Conservation (phyloP, 2,113 vertebrate species). For the Scolopax mira region DNA sequence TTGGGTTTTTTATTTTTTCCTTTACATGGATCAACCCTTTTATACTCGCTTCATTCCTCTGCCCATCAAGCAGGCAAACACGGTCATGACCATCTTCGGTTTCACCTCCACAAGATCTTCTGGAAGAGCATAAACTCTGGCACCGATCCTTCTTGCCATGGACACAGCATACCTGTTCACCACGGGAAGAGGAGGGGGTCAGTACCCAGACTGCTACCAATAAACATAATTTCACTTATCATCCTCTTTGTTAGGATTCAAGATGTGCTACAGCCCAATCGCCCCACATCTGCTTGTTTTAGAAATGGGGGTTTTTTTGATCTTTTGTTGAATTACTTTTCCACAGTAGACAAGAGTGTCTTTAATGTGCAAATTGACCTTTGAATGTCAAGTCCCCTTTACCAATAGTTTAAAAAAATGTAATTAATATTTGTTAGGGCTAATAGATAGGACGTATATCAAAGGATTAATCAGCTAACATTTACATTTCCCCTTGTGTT, state of each 20-base stretch:
- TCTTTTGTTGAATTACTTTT: neutral
- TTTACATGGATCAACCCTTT: slow-evolving; percentile 14
- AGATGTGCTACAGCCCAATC: neutral
- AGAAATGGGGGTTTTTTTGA: neutral
- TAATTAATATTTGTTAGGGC: neutral
- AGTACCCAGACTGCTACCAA: neutral
- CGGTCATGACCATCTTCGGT: slow-evolving; percentile 95
- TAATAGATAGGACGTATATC: neutral
- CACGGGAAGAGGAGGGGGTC: neutral
- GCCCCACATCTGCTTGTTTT: neutral
- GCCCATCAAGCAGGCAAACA: slow-evolving; percentile 98
- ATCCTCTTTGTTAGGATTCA: neutral
- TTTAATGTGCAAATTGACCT: neutral
- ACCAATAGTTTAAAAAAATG: neutral
- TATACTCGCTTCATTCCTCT: slow-evolving; percentile 92
- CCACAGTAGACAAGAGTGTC: neutral
- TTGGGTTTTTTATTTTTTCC: neutral
- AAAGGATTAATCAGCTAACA: neutral
- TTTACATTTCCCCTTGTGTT: neutral
- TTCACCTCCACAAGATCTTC: slow-evolving; percentile 92
- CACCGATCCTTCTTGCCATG: slow-evolving; percentile 91
- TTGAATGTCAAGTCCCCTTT: neutral
- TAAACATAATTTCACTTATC: neutral
- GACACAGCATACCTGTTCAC: slow-evolving; percentile 85
- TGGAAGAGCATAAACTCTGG: slow-evolving; percentile 90